phyloP scores from a whole-genome alignment of 35 echinoderm and acorn worm species.

The Diadema setosum region DNA sequence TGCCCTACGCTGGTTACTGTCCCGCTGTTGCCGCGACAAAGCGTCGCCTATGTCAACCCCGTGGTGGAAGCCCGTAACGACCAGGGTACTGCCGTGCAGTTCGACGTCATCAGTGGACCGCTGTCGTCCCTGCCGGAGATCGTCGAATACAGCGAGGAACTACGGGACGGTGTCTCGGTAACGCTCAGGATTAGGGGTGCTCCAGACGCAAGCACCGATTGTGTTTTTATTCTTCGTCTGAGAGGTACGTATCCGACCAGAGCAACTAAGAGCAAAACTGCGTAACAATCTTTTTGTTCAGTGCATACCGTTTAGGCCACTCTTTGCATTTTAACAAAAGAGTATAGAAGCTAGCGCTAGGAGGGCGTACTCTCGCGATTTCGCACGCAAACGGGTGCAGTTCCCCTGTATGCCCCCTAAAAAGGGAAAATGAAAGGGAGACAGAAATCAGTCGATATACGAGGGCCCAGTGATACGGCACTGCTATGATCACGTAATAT shows the following conservation, averaged over 20 bases:
- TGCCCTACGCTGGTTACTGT: too few relatives aligned
- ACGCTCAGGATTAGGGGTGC: background rate
- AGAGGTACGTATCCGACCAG: background rate
- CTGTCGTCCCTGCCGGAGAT: background rate
- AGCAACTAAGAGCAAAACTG: too few relatives aligned
- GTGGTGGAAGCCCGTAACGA: background rate
- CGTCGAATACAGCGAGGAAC: background rate
- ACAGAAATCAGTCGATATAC: too few relatives aligned
- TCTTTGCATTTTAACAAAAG: background rate
- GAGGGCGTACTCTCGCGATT: too few relatives aligned
- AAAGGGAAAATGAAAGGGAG: too few relatives aligned
- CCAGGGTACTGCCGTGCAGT: background rate
- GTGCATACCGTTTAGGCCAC: background rate
- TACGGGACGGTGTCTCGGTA: background rate
- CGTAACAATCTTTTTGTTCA: background rate
- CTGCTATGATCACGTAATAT: background rate
- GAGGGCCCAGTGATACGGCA: background rate
- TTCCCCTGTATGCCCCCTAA: background rate
- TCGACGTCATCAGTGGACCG: background rate
- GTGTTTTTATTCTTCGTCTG: background rate
- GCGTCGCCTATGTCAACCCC: background rate
- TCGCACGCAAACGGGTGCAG: background rate
- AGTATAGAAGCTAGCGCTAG: background rate
- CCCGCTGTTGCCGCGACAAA: background rate
- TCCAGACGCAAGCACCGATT: background rate